Percentiles rank a stretch among this genome's conserved stretches.
Conservation (phyloP, 2,113 vertebrate species). For the Daphoenositta chrysoptera region DNA sequence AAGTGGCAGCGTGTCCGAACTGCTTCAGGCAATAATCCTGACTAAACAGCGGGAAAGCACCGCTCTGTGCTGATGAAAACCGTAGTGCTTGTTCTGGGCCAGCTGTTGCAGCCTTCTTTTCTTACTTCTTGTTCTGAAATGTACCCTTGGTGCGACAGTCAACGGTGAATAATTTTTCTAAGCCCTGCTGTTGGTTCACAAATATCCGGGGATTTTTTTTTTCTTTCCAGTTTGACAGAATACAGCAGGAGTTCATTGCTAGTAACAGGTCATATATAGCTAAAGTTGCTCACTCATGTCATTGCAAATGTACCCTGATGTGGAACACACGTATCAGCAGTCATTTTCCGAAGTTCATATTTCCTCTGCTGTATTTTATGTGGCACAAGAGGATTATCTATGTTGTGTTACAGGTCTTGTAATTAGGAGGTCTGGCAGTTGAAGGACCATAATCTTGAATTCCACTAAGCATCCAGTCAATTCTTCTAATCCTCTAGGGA, state of each 20-base stretch:
- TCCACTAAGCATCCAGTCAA: background rate
- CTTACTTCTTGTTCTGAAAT: background rate
- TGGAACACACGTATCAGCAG: background rate
- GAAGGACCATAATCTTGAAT: background rate
- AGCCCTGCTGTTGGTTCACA: background rate
- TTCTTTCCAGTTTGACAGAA: background rate
- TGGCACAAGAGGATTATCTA: background rate
- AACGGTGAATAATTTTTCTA: background rate
- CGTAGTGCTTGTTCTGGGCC: background rate
- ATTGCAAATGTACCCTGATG: background rate
- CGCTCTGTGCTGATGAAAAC: background rate
- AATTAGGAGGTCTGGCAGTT: background rate
- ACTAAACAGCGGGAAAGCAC: background rate
- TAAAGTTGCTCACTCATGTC: background rate
- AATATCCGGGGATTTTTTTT: background rate
- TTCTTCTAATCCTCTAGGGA: background rate
- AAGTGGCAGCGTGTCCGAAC: fast-evolving
- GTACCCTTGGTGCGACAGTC: background rate
- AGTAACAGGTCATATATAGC: background rate
- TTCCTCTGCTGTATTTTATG: background rate
- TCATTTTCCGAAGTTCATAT: background rate
- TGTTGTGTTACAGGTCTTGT: background rate
- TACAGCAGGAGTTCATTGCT: background rate
- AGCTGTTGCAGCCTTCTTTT: background rate
- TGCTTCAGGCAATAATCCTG: fast-evolving